A percentile compares a stretch with the other conserved stretches of the same genome.
phyloP scores from a whole-genome alignment of 35 echinoderm and acorn worm species.

The Anneissia japonica region DNA sequence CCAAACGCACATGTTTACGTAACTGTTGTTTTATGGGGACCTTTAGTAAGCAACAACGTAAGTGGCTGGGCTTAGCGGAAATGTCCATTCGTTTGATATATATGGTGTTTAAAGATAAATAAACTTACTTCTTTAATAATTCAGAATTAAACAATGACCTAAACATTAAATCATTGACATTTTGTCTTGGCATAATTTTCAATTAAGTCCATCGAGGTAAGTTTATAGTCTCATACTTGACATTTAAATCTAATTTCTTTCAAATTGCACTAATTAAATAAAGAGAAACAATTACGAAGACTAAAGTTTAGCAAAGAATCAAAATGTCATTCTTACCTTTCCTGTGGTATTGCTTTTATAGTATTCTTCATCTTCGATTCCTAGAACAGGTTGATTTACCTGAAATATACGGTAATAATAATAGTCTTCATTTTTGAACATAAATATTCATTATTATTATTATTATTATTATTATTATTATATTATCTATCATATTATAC shows the following conservation, averaged over 20 bases:
- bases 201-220: background rate
- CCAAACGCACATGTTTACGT: no score
- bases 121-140: background rate
- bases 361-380: conserved; percentile 22
- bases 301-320: no score
- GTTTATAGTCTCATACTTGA: background rate
- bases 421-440: background rate
- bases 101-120: background rate
- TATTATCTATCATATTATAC: no score
- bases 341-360: conserved; percentile 24
- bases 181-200: background rate
- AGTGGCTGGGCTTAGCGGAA: no score
- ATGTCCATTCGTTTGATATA: no score
- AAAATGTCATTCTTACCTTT: conserved; percentile 19
- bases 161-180: background rate
- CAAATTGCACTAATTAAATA: no score
- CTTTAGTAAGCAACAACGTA: no score
- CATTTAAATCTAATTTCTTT: background rate
- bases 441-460: background rate
- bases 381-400: conserved; percentile 49
- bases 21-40: no score
- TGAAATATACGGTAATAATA: conserved; percentile 23
- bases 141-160: background rate
- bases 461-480: background rate
- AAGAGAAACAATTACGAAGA: no score